phyloP scores from a whole-genome alignment of 2,113 vertebrate species.

The Jaculus jaculus region DNA sequence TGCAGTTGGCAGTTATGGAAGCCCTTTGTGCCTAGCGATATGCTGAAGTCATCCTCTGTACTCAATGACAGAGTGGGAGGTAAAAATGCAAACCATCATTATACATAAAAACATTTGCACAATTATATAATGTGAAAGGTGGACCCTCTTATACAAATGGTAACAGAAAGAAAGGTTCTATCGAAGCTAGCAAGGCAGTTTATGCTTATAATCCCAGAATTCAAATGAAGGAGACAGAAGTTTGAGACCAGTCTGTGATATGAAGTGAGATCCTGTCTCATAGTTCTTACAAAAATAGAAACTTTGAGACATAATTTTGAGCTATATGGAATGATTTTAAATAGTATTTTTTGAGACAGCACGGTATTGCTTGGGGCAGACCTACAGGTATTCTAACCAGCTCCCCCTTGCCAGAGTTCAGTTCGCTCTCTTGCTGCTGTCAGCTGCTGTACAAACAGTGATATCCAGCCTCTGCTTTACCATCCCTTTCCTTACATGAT shows the following conservation, averaged over 20 bases:
- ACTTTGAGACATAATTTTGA: not conserved
- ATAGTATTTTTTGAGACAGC: not conserved
- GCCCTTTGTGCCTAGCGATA: not conserved
- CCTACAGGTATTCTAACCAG: too few relatives aligned
- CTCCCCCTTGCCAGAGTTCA: too few relatives aligned
- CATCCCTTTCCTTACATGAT: too few relatives aligned
- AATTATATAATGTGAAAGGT: not conserved
- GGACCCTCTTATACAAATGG: not conserved
- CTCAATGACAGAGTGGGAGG: not conserved
- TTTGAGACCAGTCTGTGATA: not conserved
- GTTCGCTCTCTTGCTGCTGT: too few relatives aligned
- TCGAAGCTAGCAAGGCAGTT: not conserved
- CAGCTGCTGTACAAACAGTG: too few relatives aligned
- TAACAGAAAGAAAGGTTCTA: not conserved
- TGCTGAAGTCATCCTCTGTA: not conserved
- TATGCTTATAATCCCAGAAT: not conserved
- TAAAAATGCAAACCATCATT: not conserved
- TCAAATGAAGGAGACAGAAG: not conserved
- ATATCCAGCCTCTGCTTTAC: too few relatives aligned
- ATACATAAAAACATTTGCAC: not conserved
- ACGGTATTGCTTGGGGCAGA: too few relatives aligned
- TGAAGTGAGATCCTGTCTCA: not conserved
- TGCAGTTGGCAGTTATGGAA: not conserved
- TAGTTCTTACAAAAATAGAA: not conserved
- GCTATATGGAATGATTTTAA: conserved; percentile 16